phyloP scores from a whole-genome alignment of 2,113 vertebrate genomes.

The Gasterosteus aculeatus region DNA sequence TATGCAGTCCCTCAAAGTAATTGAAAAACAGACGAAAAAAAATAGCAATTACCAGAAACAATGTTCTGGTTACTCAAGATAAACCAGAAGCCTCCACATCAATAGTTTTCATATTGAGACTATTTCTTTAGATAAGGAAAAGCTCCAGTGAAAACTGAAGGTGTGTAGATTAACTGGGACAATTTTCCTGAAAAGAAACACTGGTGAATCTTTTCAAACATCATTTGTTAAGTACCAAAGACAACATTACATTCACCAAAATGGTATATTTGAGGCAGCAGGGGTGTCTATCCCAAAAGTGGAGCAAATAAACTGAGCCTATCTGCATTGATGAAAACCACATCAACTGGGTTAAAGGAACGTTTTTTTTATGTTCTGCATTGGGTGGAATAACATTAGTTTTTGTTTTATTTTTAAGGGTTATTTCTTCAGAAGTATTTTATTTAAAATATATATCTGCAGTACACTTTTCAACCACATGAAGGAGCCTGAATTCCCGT shows the following conservation, averaged over 20 bases:
- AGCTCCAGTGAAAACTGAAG: conserved; percentile 27
- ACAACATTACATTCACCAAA: conserved; percentile 19
- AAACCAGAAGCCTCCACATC: conserved; percentile 51
- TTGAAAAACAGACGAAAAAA: conserved; percentile 14
- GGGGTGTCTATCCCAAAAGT: neutral
- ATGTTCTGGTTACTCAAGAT: conserved; percentile 46
- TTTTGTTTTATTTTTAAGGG: neutral
- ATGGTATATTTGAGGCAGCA: conserved; percentile 11
- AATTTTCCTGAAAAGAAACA: conserved; percentile 9
- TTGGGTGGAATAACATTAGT: neutral
- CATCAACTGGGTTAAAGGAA: neutral
- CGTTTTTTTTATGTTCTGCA: neutral
- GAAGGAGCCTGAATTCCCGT: no score
- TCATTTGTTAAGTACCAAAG: conserved; percentile 16
- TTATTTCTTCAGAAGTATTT: neutral
- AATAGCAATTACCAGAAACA: conserved; percentile 64
- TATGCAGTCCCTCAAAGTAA: conserved; percentile 56
- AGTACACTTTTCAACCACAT: no score
- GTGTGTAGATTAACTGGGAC: conserved; percentile 37
- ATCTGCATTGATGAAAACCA: neutral
- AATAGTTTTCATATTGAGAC: conserved; percentile 30
- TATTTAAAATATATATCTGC: neutral
- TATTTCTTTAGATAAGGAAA: conserved; percentile 15
- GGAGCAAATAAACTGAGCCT: neutral
- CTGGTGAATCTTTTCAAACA: conserved; percentile 33